A percentile compares a stretch with the other conserved stretches of the same genome.
phyloP scores from a whole-genome alignment of 1,140 invertebrate genomes.

The Atta cephalotes region DNA sequence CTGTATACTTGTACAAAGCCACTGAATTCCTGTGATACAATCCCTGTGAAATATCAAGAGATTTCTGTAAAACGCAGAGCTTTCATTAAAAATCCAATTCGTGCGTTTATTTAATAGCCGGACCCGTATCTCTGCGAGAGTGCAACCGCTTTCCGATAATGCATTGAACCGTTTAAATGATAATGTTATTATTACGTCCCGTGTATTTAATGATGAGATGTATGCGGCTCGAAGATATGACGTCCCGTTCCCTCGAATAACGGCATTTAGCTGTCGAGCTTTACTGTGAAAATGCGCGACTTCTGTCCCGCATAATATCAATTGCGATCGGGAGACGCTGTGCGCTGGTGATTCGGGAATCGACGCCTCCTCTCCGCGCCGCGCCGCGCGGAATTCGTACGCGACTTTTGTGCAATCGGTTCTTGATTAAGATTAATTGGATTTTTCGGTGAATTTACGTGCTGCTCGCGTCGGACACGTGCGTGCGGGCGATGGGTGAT shows the following conservation, averaged over 20 bases:
- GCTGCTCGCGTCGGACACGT: constrained; percentile 43
- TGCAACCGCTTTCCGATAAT: constrained; percentile 24
- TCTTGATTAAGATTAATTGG: constrained; percentile 65
- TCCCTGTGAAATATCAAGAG: background rate
- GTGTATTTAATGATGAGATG: background rate
- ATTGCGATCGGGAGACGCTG: constrained; percentile 1
- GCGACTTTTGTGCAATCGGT: constrained; percentile 58
- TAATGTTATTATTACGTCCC: constrained; percentile 40
- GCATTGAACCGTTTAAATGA: background rate
- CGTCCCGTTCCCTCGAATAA: constrained; percentile 6
- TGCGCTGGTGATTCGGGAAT: background rate
- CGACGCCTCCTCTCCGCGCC: background rate
- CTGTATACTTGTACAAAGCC: background rate
- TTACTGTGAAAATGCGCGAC: background rate
- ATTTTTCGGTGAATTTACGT: constrained; percentile 64
- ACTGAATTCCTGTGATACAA: background rate
- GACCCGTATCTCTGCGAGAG: background rate
- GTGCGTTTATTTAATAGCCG: constrained; percentile 34
- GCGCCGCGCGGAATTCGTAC: background rate
- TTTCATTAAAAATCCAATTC: constrained; percentile 55
- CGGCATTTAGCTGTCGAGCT: constrained; percentile 40
- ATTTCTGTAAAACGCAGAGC: background rate
- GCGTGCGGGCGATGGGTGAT: constrained; percentile 40
- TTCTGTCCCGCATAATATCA: constrained; percentile 43
- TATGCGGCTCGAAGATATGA: background rate